Evolutionary conservation across 2,113 vertebrate genomes (phyloP), one percentile per base, ranked within the genome.

Genomic region (Columba janthina): DNA sequence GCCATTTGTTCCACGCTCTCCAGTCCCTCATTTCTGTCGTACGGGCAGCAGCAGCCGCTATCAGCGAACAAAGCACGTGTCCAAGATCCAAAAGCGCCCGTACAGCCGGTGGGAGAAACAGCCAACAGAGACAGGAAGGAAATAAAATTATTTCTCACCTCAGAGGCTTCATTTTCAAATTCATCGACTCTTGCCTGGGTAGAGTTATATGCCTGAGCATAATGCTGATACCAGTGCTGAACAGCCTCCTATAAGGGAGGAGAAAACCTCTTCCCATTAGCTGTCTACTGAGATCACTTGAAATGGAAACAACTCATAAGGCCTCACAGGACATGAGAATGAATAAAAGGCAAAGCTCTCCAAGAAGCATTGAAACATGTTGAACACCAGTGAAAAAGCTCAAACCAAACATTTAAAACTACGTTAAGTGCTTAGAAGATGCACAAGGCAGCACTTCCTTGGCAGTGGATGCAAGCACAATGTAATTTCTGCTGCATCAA

Each of bases 141-240:
- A 78, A 40, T 3, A 12, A 32, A 61, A 86, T 38, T 3, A 22
- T 58, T 77, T 69, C 96, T 97, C 81, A 98, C 98, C 98, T 99
- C 98, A 77, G 98, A 93, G 88, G 97, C 97, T 91, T 98, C 98
- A 88, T 97, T 98, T 91, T 86, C 97, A 97, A 98, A 98, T 60
- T 98, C 98, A 38, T 79, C 78, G 12, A 82, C 90, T 57, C 97
- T 95, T 67, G 84, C 89, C 85, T 98, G 98, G 95, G 97, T 76
- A 54, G 95, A 93, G 88, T 85, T 95, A 88, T 97, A 98, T 29
- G 96, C 95, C 96, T 98, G 98, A 89, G 97, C 97, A 94, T 97
- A 99, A 70, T 98, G 98, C 87, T 99, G 98, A 97, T 98, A 99
- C 98, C 98, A 98, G 78, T 98, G 98, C 97, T 98, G 98, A 94